These are phyloP conservation scores for Turritopsis rubra DNA, from an alignment of 30 jellyfish, hydroid and myxozoan species.

Conservation along the genomic window DNA sequence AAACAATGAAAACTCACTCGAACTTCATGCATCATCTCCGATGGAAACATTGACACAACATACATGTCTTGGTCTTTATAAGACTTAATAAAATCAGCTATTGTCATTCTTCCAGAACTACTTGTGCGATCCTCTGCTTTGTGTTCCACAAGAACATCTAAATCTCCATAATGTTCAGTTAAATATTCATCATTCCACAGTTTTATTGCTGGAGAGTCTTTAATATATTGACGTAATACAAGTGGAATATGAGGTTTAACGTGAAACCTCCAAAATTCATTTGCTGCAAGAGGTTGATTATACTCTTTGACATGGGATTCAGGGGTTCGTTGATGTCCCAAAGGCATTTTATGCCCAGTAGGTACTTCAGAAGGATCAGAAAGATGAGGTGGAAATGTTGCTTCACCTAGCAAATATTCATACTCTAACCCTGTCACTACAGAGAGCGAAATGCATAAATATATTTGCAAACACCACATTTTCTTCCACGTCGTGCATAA, in stretches of 20 bases:
- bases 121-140: conserved; percentile 64
- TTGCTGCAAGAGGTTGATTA: conserved; percentile 42
- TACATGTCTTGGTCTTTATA: conserved; percentile 63
- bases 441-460: not conserved
- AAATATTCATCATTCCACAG: conserved; percentile 66
- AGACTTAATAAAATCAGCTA: conserved; percentile 46
- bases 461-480: not conserved
- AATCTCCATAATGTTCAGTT: conserved; percentile 63
- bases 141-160: conserved; percentile 76
- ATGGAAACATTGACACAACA: conserved; percentile 77
- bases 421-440: not conserved
- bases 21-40: conserved; percentile 80
- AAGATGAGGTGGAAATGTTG: conserved; percentile 30
- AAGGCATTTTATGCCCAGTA: conserved; percentile 64
- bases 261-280: conserved; percentile 62
- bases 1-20: too few species aligned
- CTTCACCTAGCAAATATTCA: not conserved
- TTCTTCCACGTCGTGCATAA: too few species aligned
- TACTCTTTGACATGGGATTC: conserved; percentile 73
- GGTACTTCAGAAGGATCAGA: conserved; percentile 33
- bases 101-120: conserved; percentile 74
- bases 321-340: conserved; percentile 72
- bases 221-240: conserved; percentile 50
- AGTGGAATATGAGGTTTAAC: conserved; percentile 56
- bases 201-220: conserved; percentile 59